These are phyloP conservation scores for Eupithecia dodoneata DNA, from an alignment of 2,888 invertebrate genomes.

Conservation along the genomic window DNA sequence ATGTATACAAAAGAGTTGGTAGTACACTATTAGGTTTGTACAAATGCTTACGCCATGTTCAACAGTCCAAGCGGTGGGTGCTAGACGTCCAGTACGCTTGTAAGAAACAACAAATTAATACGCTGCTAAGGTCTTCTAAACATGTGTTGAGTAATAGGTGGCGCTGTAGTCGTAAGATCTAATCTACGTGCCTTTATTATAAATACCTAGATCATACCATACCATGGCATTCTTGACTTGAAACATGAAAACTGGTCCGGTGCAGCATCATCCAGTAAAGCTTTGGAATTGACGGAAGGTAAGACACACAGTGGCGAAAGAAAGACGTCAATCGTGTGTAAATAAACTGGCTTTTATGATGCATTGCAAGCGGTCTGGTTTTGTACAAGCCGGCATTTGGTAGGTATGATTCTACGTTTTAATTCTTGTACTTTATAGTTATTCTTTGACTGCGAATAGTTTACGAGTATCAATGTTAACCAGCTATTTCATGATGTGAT, in stretches of 20 bases:
- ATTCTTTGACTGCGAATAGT: background rate
- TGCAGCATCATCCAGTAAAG: constrained; percentile 10
- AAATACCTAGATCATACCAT: constrained; percentile 1
- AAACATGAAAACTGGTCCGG: constrained; percentile 8
- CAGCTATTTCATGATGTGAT: background rate
- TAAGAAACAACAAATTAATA: constrained; percentile 43
- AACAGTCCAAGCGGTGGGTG: constrained; percentile 78
- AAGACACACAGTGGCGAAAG: constrained; percentile 3
- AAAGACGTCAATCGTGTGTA: background rate
- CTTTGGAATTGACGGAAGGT: constrained; percentile 8
- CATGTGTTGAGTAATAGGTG: background rate
- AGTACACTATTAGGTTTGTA: background rate
- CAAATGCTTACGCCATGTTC: constrained; percentile 74
- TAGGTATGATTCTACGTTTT: background rate
- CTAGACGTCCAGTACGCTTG: constrained; percentile 80
- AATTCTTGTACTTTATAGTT: background rate
- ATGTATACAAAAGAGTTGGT: background rate
- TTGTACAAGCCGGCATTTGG: background rate
- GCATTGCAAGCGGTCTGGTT: background rate
- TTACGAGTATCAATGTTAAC: background rate
- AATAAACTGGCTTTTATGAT: background rate
- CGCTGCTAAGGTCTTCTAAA: background rate
- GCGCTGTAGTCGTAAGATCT: background rate
- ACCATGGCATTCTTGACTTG: constrained; percentile 8
- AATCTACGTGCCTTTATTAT: constrained; percentile 10